Conservation (phyloP, 2,113 vertebrate genomes). For the Hippocampus barbouri region DNA sequence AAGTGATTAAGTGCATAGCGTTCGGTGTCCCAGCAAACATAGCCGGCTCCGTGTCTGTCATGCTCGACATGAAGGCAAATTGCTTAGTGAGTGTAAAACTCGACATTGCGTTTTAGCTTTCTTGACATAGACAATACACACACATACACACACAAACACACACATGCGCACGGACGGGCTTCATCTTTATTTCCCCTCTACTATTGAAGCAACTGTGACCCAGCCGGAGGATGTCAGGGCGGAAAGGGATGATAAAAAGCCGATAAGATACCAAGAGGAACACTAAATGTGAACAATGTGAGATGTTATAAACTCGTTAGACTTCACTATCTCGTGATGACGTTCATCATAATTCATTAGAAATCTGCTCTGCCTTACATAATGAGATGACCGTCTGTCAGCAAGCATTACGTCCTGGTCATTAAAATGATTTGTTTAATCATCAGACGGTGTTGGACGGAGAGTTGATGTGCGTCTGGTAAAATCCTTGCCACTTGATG, state of each 20-base stretch:
- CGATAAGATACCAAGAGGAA: constrained; percentile 53
- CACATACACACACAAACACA: not conserved
- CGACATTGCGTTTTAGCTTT: constrained; percentile 40
- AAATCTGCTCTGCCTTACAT: constrained; percentile 35
- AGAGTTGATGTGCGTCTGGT: not conserved
- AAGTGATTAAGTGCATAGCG: constrained; percentile 69
- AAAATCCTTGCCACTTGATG: not conserved
- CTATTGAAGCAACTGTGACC: constrained; percentile 39
- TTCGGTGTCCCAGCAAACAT: constrained; percentile 63
- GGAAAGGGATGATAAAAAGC: constrained; percentile 38
- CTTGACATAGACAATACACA: constrained; percentile 27
- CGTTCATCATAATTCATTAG: constrained; percentile 57
- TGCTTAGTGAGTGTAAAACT: constrained; percentile 44
- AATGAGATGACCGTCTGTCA: constrained; percentile 54
- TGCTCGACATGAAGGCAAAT: constrained; percentile 37
- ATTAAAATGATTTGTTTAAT: constrained; percentile 30
- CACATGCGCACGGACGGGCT: constrained; percentile 36
- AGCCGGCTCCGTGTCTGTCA: constrained; percentile 59
- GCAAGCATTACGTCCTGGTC: constrained; percentile 36
- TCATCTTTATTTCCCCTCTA: constrained; percentile 57
- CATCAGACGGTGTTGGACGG: constrained; percentile 15
- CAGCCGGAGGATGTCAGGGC: constrained; percentile 42
- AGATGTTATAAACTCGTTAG: constrained; percentile 57
- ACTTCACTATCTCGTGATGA: constrained; percentile 46
- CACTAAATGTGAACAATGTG: constrained; percentile 28